Percentiles rank a stretch among this genome's conserved stretches.
phyloP scores from a whole-genome alignment of 2,888 invertebrate species.

The Hoplodrina blanda region DNA sequence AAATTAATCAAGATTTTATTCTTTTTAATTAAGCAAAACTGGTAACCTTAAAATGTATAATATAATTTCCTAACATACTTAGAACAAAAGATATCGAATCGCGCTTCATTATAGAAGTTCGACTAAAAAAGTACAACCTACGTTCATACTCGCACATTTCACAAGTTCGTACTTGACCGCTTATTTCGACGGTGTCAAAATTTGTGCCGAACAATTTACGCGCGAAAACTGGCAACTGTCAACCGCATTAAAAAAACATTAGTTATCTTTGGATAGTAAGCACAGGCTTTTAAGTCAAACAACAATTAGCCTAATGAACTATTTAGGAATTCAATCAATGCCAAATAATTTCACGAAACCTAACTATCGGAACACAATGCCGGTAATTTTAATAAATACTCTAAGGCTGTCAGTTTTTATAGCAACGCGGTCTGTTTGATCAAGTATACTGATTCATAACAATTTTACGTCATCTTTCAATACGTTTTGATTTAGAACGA shows the following conservation, averaged over 20 bases:
- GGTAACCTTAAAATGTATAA: slow-evolving; percentile 7
- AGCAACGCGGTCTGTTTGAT: slow-evolving; percentile 39
- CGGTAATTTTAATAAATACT: slow-evolving; percentile 23
- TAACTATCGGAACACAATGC: slow-evolving; percentile 15
- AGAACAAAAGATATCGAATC: slow-evolving; percentile 21
- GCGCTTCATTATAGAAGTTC: slow-evolving; percentile 9
- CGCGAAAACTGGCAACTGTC: slow-evolving; percentile 8
- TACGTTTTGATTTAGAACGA: slow-evolving; percentile 27
- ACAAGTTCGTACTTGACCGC: slow-evolving; percentile 56
- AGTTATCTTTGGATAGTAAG: slow-evolving; percentile 5
- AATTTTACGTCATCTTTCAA: slow-evolving; percentile 43
- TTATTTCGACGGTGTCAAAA: slow-evolving; percentile 53
- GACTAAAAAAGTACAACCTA: slow-evolving; percentile 5
- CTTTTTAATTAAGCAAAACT: not conserved
- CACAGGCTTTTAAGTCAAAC: slow-evolving; percentile 2
- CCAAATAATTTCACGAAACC: slow-evolving; percentile 3
- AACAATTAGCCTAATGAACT: not conserved
- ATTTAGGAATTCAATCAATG: slow-evolving; percentile 20
- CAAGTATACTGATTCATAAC: slow-evolving; percentile 48
- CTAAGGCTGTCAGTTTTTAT: slow-evolving; percentile 1
- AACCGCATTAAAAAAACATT: not conserved
- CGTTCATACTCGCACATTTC: slow-evolving; percentile 30
- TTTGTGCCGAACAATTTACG: slow-evolving; percentile 29
- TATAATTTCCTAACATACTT: slow-evolving; percentile 21
- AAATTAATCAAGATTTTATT: not conserved